A percentile compares a stretch with the other conserved stretches of the same genome.
phyloP scores from a whole-genome alignment of 2,113 vertebrate species.

The Peromyscus leucopus region DNA sequence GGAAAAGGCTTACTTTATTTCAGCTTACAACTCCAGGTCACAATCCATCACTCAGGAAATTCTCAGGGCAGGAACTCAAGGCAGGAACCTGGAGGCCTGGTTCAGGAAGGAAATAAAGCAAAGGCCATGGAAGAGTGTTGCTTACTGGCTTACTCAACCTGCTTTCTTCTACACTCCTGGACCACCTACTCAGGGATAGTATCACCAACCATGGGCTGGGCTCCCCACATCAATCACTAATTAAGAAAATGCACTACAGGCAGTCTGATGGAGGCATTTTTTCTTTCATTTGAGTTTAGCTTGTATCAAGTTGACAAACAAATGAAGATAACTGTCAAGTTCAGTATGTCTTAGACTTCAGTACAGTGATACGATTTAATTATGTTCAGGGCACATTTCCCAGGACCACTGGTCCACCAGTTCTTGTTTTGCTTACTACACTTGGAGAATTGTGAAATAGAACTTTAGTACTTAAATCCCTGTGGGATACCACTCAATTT shows the following conservation, averaged over 20 bases:
- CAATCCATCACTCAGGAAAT: not conserved
- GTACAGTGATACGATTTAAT: not conserved
- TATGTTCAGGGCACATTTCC: not conserved
- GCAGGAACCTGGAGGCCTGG: not conserved
- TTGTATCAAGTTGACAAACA: not conserved
- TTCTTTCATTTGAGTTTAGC: not conserved
- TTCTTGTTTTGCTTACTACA: not conserved
- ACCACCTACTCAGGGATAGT: not conserved
- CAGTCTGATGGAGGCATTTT: not conserved
- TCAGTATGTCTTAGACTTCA: not conserved
- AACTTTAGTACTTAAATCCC: not conserved
- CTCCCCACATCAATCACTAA: not conserved
- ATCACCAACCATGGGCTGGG: not conserved
- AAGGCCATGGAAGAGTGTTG: not conserved
- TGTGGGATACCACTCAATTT: not conserved
- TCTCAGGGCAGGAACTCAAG: not conserved
- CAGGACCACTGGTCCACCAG: not conserved
- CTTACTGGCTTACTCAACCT: not conserved
- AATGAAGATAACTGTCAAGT: not conserved
- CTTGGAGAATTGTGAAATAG: not conserved
- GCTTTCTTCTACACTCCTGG: not conserved
- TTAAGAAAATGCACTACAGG: not conserved
- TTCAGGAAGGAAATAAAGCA: not conserved
- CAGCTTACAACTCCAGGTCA: not conserved
- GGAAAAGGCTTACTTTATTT: not conserved